Conservation (phyloP, 1,140 invertebrate species). For the Holotrichia oblita region DNA sequence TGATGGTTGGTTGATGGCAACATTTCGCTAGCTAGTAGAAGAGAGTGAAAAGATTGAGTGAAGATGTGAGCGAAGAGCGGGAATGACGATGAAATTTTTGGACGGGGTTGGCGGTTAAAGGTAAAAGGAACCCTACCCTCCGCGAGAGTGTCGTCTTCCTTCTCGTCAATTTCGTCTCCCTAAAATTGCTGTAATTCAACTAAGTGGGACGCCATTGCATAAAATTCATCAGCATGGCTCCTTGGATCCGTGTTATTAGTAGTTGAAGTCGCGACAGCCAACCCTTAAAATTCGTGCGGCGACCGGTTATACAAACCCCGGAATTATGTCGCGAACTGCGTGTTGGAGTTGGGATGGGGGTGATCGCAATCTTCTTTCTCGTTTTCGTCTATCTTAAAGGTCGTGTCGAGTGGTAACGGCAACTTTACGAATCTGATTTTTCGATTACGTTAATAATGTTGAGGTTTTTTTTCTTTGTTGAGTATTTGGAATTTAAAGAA, state of each 20-base stretch:
- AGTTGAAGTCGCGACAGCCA: not conserved
- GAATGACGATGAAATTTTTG: too few relatives aligned
- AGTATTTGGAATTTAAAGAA: too few relatives aligned
- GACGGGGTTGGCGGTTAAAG: too few relatives aligned
- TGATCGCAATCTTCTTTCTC: not conserved
- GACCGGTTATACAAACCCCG: not conserved
- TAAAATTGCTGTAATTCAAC: slow-evolving; percentile 32
- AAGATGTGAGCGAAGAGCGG: too few relatives aligned
- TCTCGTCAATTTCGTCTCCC: too few relatives aligned
- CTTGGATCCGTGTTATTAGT: not conserved
- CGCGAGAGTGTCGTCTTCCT: too few relatives aligned
- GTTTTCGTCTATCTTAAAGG: too few relatives aligned
- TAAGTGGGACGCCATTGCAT: slow-evolving; percentile 31
- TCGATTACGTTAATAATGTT: not conserved
- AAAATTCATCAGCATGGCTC: slow-evolving; percentile 21
- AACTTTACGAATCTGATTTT: not conserved
- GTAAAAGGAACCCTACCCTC: too few relatives aligned
- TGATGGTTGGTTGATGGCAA: not conserved
- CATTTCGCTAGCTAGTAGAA: not conserved
- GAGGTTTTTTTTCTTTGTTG: too few relatives aligned
- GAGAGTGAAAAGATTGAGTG: too few relatives aligned
- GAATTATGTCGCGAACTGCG: not conserved
- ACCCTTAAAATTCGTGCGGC: not conserved
- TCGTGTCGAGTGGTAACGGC: not conserved
- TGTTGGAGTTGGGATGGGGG: not conserved